These are phyloP conservation scores for Balanococcus diminutus DNA, from an alignment of 2,888 invertebrate species.

Conservation along the genomic window DNA sequence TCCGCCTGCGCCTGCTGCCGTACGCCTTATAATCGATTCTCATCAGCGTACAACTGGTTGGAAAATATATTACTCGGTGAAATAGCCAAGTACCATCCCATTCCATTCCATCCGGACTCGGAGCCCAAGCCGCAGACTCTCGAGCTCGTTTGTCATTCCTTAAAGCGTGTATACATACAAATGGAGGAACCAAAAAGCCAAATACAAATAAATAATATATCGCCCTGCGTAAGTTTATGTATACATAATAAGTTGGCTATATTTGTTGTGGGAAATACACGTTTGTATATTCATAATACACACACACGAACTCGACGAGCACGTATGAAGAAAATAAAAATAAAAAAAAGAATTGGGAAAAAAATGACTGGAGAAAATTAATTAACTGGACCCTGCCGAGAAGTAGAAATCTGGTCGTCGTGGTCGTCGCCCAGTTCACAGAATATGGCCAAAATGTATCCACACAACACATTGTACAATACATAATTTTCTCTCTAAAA, in stretches of 20 bases:
- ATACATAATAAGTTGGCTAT: too few relatives aligned
- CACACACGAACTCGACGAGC: not conserved
- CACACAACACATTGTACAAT: not conserved
- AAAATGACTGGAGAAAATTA: not conserved
- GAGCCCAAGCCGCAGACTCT: too few relatives aligned
- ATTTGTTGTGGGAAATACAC: slow-evolving; percentile 9
- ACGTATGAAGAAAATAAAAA: not conserved
- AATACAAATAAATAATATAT: slow-evolving; percentile 11
- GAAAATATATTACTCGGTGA: not conserved
- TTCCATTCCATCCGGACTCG: not conserved
- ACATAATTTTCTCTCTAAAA: not conserved
- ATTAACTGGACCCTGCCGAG: not conserved
- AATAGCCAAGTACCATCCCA: not conserved
- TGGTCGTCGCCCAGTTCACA: not conserved
- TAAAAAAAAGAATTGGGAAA: not conserved
- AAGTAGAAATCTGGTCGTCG: not conserved
- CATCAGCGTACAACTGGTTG: not conserved
- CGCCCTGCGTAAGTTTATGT: not conserved
- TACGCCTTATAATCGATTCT: not conserved
- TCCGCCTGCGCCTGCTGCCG: not conserved
- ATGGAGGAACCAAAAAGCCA: not conserved
- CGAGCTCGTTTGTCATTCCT: slow-evolving; percentile 10
- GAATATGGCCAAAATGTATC: not conserved
- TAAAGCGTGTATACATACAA: not conserved
- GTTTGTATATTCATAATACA: not conserved